These are phyloP conservation scores for Poecilia picta DNA, from an alignment of 2,797 vertebrate genomes.

Conservation along the genomic window DNA sequence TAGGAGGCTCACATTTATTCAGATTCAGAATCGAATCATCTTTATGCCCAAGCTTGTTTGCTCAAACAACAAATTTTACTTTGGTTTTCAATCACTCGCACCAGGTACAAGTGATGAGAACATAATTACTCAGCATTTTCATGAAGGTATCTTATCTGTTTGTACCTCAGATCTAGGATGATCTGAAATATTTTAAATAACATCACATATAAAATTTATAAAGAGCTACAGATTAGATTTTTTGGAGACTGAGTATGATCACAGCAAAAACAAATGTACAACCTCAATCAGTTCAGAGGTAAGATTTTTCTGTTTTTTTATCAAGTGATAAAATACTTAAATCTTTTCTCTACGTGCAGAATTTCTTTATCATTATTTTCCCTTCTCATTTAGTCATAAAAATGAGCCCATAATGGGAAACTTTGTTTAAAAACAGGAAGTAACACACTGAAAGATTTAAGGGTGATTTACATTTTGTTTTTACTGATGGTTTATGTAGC, in stretches of 20 bases:
- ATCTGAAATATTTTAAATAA: too few relatives aligned
- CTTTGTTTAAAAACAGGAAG: background rate
- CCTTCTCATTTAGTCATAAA: background rate
- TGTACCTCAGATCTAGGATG: background rate
- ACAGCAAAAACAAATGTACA: background rate
- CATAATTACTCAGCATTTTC: too few relatives aligned
- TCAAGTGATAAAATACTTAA: background rate
- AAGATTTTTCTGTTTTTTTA: background rate
- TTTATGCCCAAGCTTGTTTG: too few relatives aligned
- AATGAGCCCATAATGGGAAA: background rate
- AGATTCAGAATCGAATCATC: too few relatives aligned
- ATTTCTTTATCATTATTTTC: background rate
- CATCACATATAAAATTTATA: too few relatives aligned
- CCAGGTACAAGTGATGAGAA: too few relatives aligned
- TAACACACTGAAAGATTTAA: background rate
- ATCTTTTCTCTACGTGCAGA: background rate
- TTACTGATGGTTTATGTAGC: background rate
- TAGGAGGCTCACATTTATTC: too few relatives aligned
- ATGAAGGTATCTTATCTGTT: background rate
- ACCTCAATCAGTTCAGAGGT: background rate
- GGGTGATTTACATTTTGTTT: background rate
- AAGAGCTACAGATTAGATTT: background rate
- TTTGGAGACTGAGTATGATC: background rate
- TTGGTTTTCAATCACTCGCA: too few relatives aligned
- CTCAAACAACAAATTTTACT: too few relatives aligned